phyloP scores from a whole-genome alignment of 2,797 vertebrate species.

The Cryptoblepharus egeriae region DNA sequence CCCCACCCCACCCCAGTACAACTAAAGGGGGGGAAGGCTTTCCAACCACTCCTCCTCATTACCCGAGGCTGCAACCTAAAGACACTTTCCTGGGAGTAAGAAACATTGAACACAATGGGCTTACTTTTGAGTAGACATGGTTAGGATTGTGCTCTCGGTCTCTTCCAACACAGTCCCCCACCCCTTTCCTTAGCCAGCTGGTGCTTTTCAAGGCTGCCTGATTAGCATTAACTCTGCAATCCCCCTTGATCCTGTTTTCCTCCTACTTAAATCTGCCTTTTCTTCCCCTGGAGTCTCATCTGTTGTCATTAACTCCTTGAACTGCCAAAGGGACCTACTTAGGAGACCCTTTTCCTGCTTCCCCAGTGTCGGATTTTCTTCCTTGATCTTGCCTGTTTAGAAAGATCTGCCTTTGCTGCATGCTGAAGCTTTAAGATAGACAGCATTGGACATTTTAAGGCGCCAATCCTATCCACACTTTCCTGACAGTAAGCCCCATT shows the following conservation, averaged over 20 bases:
- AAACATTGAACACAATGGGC: no score
- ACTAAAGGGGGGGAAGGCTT: not conserved
- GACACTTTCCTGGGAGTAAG: no score
- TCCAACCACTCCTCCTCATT: not conserved
- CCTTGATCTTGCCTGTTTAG: not conserved
- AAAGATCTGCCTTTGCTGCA: not conserved
- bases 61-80: not conserved
- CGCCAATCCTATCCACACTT: no score
- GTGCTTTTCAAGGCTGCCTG: not conserved
- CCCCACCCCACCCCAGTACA: not conserved
- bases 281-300: rapidly evolving
- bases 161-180: no score
- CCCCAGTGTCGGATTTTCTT: not conserved
- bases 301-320: not conserved
- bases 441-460: not conserved
- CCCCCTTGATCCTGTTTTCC: constrained; percentile 26
- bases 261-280: not conserved
- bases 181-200: not conserved
- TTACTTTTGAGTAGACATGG: no score
- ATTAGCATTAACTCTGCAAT: constrained; percentile 26
- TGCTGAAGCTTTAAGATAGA: not conserved
- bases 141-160: no score
- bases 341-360: not conserved
- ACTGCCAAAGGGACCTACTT: not conserved
- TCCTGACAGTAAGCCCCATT: no score